Conservation (phyloP, 2,797 vertebrate genomes). For the Chaetodon trifasciatus region DNA sequence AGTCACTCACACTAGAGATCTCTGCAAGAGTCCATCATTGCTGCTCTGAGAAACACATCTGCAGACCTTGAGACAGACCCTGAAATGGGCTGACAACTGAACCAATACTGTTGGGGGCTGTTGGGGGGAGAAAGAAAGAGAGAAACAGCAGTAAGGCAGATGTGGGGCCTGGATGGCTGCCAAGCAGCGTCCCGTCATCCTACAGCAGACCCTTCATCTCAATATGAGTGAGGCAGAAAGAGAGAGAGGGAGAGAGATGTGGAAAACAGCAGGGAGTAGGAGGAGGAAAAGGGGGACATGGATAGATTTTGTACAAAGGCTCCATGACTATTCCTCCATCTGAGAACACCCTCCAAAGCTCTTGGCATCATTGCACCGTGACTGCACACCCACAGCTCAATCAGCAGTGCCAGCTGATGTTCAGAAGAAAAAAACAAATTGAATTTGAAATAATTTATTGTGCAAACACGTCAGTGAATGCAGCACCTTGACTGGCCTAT, state of each 20-base stretch:
- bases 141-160: slow-evolving; percentile 86
- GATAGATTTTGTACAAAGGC: slow-evolving; percentile 63
- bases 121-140: slow-evolving; percentile 51
- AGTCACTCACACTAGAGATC: slow-evolving; percentile 81
- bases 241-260: slow-evolving; percentile 62
- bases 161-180: slow-evolving; percentile 85
- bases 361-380: slow-evolving; percentile 48
- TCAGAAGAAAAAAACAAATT: slow-evolving; percentile 46
- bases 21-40: slow-evolving; percentile 78
- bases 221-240: slow-evolving; percentile 71
- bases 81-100: slow-evolving; percentile 80
- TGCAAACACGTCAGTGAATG: slow-evolving; percentile 67
- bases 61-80: slow-evolving; percentile 80
- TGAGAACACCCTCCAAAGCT: slow-evolving; percentile 69
- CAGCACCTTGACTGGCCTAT: slow-evolving; percentile 70
- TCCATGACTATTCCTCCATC: slow-evolving; percentile 63
- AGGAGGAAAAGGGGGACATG: slow-evolving; percentile 60
- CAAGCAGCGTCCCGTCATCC: slow-evolving; percentile 79
- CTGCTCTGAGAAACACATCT: slow-evolving; percentile 78
- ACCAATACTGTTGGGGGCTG: slow-evolving; percentile 75
- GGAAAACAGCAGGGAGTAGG: slow-evolving; percentile 70
- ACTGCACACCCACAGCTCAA: slow-evolving; percentile 58
- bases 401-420: slow-evolving; percentile 56
- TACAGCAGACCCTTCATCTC: slow-evolving; percentile 80
- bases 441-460: slow-evolving; percentile 70